Conservation (phyloP, 2,888 invertebrate genomes). For the Linhomoeus sp. region DNA sequence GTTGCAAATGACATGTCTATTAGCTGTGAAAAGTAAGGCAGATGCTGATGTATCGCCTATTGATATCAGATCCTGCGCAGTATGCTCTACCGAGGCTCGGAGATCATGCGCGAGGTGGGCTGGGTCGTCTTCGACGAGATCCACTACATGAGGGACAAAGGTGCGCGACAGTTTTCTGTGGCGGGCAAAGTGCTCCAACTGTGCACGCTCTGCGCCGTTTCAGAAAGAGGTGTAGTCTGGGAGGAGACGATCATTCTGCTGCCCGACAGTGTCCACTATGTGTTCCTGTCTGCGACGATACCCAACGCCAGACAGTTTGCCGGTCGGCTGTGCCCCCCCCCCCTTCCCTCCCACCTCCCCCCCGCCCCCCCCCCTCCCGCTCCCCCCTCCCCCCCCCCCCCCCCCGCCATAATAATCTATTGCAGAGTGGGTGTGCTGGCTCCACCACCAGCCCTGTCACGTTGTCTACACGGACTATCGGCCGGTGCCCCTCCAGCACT, state of each 20-base stretch:
- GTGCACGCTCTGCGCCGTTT: conserved; percentile 1
- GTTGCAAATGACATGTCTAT: conserved; percentile 29
- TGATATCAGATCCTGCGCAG: conserved; percentile 72
- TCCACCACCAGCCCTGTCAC: conserved; percentile 58
- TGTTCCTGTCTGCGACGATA: conserved; percentile 95
- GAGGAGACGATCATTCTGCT: conserved; percentile 92
- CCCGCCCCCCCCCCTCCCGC: neutral
- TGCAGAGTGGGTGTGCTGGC: conserved; percentile 20
- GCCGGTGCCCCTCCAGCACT: conserved; percentile 93
- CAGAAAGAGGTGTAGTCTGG: conserved; percentile 95
- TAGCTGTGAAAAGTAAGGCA: neutral
- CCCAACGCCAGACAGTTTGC: conserved; percentile 82
- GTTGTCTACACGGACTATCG: conserved; percentile 96
- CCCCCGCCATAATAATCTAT: too few species aligned
- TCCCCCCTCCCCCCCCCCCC: too few species aligned
- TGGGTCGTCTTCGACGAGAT: conserved; percentile 99
- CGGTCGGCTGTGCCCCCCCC: conserved; percentile 29
- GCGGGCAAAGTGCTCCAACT: neutral
- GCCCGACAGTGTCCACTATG: conserved; percentile 91
- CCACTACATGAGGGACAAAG: conserved; percentile 96
- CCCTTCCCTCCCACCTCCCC: neutral
- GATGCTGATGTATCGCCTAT: too few species aligned
- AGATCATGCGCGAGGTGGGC: conserved; percentile 95
- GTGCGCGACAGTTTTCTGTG: conserved; percentile 11
- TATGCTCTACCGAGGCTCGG: conserved; percentile 94